Base-by-base conservation (phyloP, 2,888 invertebrate genomes). In the Mayetiola destructor region DNA sequence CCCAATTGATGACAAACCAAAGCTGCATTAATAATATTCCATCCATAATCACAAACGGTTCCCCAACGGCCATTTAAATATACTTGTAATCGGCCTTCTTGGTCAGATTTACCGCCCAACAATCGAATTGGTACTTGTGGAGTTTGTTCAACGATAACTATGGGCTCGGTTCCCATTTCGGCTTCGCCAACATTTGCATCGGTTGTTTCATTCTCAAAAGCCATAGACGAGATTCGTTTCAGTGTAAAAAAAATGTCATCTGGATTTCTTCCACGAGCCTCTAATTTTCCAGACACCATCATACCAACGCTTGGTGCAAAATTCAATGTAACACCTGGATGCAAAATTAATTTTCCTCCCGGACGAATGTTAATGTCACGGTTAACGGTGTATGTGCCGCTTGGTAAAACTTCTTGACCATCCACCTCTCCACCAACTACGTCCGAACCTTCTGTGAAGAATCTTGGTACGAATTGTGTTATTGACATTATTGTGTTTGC, bases 1-100 rank as follows among this genome's bases (percentile, higher is more conserved):
- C 97, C 97, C 61, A 99, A 73, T 71, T 97, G 96, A 70, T 95
- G 88, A 66, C 99, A 99, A 1, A 90, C 93, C 54, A 97, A 73
- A 0, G 94, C 90, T 0, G 99, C 94, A 66, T 92, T 87, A 42
- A 82, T 77, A 20, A 90, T 84, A 48, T 85, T 93, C 95, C 97
- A 99, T 52, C 88, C 89, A 68, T 97, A 91, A 72, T 90, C 90
- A 68, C 99, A 99, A 1, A 99, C 90, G 0, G 96, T 96, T 35
- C 97, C 97, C 97, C 97, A 97, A 68, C 84, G 82, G 1, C 85
- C 85, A 59, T 87, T 81, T 9, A 95, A 75, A 64, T 83, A 80
- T 0, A 96, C 80, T 75, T 91, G 89, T 36, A 92, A 69, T 62
- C 95, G 78, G 1, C 99, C 99, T 75, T 95, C 93, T 37, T 82